These are phyloP conservation scores for Bellardia pandia DNA, from an alignment of 2,888 invertebrate genomes.

Conservation along the genomic window DNA sequence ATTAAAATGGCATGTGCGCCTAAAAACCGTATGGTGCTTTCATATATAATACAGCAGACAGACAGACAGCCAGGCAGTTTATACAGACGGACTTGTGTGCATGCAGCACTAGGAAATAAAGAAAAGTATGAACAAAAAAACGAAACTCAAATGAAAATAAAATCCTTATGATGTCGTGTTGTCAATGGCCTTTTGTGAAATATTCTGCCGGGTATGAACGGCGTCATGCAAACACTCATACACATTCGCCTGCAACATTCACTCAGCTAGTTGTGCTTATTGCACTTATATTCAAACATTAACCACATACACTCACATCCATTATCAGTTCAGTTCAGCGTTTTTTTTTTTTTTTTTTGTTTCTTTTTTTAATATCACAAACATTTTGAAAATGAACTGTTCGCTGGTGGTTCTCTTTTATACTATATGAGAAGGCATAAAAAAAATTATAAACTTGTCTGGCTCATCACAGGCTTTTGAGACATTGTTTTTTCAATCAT, in stretches of 20 bases:
- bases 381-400: conserved; percentile 36
- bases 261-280: conserved; percentile 22
- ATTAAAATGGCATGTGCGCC: conserved; percentile 70
- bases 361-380: conserved; percentile 44
- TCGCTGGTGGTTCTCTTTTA: conserved; percentile 50
- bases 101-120: conserved; percentile 33
- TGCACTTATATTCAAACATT: conserved; percentile 10
- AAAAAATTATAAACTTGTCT: conserved; percentile 22
- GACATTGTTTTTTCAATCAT: conserved; percentile 53
- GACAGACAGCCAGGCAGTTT: conserved; percentile 6
- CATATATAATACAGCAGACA: conserved; percentile 31
- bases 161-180: conserved; percentile 61
- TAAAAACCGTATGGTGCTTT: conserved; percentile 68
- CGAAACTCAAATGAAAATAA: conserved; percentile 39
- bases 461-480: conserved; percentile 52
- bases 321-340: conserved; percentile 55
- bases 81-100: conserved; percentile 13
- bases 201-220: conserved; percentile 16
- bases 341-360: conserved; percentile 44
- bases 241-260: conserved; percentile 19
- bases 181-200: conserved; percentile 62
- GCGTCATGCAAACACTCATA: conserved; percentile 4
- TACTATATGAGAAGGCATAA: background rate
- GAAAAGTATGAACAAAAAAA: conserved; percentile 14
- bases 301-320: conserved; percentile 22